Base-by-base conservation (phyloP, 2,888 invertebrate genomes). In the Frankliniella intonsa region DNA sequence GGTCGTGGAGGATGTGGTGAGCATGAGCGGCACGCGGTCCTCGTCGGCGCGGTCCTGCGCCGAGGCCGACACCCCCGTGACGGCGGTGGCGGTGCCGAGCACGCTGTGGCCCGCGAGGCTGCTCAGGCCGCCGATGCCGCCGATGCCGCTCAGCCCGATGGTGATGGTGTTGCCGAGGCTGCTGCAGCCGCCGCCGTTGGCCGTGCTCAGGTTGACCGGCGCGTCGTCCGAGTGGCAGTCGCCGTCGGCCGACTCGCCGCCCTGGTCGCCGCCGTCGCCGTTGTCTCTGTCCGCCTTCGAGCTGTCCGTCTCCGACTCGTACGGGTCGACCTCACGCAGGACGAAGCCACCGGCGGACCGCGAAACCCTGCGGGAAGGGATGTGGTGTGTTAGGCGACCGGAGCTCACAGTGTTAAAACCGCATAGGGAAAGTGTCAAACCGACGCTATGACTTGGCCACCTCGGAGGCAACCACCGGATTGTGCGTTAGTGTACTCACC, bases 401-500 rank as follows among this genome's bases (percentile, higher is more conserved):
- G 38, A 38, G 38, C 3, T 3, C 38, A 38, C 38, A 38, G 38
- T 38, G 5, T 5, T 2, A 38, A 5, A 38, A 2, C 2, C 38
- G 38, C 38, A 38, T 5, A 2, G 38, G 38, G 5, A 38, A 38
- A 5, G 5, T 38, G 38, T 38, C 38, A 38, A 38, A 38, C 3
- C 5, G 38, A 38, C 38, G 38, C 38, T 38, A 5, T 38, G 38
- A 38, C 38, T 2, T 38, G 3, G 38, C n/a, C n/a, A n/a, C n/a
- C n/a, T n/a, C n/a, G n/a, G n/a, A n/a, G n/a, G n/a, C n/a, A n/a
- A n/a, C n/a, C n/a, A n/a, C n/a, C n/a, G n/a, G n/a, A n/a, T n/a
- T n/a, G n/a, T n/a, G n/a, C n/a, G n/a, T n/a, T n/a, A 62, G 12
- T 62, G 5, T 25, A 76, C 69, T n/a, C 10, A 84, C 85, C 85